A percentile compares a stretch with the other conserved stretches of the same genome.
Evolutionary conservation across 2,113 vertebrate genomes (phyloP).

Genomic region (Phylloscopus trochiloides): DNA sequence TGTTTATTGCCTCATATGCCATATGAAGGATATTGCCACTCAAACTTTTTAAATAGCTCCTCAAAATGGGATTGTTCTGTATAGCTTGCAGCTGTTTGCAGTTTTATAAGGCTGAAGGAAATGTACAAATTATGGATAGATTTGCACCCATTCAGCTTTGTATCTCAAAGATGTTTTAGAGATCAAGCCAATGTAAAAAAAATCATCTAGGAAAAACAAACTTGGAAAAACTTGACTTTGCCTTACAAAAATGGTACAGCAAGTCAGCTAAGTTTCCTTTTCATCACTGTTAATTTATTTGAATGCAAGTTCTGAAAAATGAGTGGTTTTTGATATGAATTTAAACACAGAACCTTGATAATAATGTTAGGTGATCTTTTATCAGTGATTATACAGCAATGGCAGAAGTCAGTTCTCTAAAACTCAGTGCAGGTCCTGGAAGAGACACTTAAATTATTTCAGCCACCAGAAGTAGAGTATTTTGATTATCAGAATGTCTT

Average conservation of each 20-base stretch:
- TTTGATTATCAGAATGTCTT: neutral
- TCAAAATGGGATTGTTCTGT: neutral
- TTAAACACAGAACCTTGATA: neutral
- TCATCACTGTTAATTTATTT: neutral
- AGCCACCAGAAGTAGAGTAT: neutral
- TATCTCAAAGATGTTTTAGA: neutral
- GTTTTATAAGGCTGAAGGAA: conserved; percentile 5
- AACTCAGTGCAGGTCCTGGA: neutral
- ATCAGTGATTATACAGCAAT: neutral
- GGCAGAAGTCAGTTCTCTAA: neutral
- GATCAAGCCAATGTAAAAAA: neutral
- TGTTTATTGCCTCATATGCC: neutral
- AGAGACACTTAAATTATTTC: neutral
- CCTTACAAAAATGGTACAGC: neutral
- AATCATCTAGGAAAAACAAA: neutral
- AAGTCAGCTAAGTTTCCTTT: neutral
- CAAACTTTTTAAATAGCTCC: conserved; percentile 25
- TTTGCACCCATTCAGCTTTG: neutral
- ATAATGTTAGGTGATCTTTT: neutral
- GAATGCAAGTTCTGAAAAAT: neutral
- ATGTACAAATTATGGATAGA: neutral
- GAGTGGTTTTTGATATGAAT: neutral
- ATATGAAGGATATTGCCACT: neutral
- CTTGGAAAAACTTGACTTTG: neutral
- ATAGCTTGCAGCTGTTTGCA: neutral